Conservation (phyloP, 92 coral and sea anemone genomes). For the Muricea muricata region DNA sequence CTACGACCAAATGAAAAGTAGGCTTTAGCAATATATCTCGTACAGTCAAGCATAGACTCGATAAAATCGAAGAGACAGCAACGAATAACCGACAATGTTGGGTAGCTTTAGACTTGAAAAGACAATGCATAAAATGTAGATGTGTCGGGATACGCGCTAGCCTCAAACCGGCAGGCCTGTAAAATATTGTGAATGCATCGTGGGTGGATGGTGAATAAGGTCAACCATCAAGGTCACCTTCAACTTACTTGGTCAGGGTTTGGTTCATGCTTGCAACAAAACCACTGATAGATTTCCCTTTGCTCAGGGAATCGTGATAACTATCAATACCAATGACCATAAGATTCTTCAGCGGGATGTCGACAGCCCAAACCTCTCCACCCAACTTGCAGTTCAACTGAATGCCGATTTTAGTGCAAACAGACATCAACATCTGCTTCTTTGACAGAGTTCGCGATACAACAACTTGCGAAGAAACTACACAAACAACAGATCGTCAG, state of each 20-base stretch:
- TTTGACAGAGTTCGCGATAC: slow-evolving; percentile 87
- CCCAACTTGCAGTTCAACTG: slow-evolving; percentile 95
- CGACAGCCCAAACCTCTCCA: slow-evolving; percentile 99
- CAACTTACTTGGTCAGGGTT: slow-evolving; percentile 76
- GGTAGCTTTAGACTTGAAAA: too few relatives aligned
- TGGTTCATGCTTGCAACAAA: slow-evolving; percentile 91
- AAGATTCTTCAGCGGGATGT: slow-evolving; percentile 83
- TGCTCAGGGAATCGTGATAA: slow-evolving; percentile 86
- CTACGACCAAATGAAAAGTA: too few relatives aligned
- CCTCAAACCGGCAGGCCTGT: too few relatives aligned
- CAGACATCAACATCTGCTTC: slow-evolving; percentile 98
- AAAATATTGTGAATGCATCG: too few relatives aligned
- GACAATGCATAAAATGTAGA: too few relatives aligned
- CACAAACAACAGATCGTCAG: neutral
- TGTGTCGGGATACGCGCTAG: too few relatives aligned
- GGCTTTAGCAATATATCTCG: too few relatives aligned
- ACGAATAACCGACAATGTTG: too few relatives aligned
- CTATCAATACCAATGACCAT: slow-evolving; percentile 94
- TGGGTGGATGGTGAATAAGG: too few relatives aligned
- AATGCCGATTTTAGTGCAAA: slow-evolving; percentile 94
- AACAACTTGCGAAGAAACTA: slow-evolving; percentile 95
- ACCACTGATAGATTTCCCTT: slow-evolving; percentile 96
- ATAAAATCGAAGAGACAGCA: too few relatives aligned
- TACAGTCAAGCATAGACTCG: too few relatives aligned
- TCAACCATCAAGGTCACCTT: too few relatives aligned